Conservation (phyloP, 2,888 invertebrate species). For the Tribolium freemani region DNA sequence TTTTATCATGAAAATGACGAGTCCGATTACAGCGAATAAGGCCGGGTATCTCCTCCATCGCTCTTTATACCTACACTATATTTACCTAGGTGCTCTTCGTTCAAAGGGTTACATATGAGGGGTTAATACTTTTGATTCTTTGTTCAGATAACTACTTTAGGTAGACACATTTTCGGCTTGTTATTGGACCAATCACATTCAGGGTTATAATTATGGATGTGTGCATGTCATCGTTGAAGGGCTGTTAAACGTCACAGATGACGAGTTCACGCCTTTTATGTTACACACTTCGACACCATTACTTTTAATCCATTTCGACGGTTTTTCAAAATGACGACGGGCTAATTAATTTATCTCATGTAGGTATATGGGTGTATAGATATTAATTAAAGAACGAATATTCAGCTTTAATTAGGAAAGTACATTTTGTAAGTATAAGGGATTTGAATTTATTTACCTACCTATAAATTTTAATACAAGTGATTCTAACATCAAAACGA, state of each 20-base stretch:
- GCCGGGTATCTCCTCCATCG: slow-evolving; percentile 56
- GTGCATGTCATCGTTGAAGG: slow-evolving; percentile 46
- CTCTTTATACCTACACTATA: slow-evolving; percentile 56
- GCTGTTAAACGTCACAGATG: slow-evolving; percentile 45
- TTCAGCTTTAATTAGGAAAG: neutral
- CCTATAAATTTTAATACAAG: too few species aligned
- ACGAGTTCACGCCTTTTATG: slow-evolving; percentile 43
- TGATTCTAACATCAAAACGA: too few species aligned
- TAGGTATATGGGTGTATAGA: neutral
- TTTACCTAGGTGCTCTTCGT: slow-evolving; percentile 49
- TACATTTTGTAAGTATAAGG: too few species aligned
- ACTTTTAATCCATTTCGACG: slow-evolving; percentile 24
- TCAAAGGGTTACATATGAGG: slow-evolving; percentile 54
- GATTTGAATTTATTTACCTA: too few species aligned
- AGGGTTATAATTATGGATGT: slow-evolving; percentile 51
- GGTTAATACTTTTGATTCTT: slow-evolving; percentile 46
- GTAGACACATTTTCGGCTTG: slow-evolving; percentile 44
- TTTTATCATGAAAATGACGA: slow-evolving; percentile 63
- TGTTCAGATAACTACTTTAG: slow-evolving; percentile 46
- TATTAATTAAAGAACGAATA: neutral
- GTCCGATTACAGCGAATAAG: slow-evolving; percentile 59
- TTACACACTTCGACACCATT: slow-evolving; percentile 21
- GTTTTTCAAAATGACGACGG: neutral
- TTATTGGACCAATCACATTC: slow-evolving; percentile 53
- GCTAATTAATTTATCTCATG: neutral